A percentile compares a stretch with the other conserved stretches of the same genome.
phyloP scores from a whole-genome alignment of 1,140 invertebrate genomes.

The Bathynomus jamesi region DNA sequence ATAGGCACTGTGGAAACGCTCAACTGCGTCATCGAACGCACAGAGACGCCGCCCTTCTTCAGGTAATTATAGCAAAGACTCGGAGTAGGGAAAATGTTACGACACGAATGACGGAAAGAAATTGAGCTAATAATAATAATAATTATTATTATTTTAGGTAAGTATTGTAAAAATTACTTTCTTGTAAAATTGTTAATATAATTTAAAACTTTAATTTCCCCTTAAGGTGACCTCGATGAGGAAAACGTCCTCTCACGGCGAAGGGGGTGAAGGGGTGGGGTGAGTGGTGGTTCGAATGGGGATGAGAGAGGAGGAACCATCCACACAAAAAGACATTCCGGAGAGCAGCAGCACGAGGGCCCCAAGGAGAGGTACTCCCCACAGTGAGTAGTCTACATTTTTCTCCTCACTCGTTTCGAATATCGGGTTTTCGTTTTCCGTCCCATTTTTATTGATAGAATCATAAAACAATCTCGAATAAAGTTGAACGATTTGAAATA shows the following conservation, averaged over 20 bases:
- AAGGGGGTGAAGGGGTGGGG: constrained; percentile 36
- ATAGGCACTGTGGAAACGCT: constrained; percentile 91
- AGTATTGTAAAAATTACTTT: too few relatives aligned
- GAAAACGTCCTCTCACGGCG: constrained; percentile 69
- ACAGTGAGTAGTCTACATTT: constrained; percentile 17
- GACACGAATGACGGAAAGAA: too few relatives aligned
- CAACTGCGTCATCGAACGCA: constrained; percentile 88
- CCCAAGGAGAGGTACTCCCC: constrained; percentile 25
- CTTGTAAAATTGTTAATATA: too few relatives aligned
- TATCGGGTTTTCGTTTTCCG: too few relatives aligned
- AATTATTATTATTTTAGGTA: too few relatives aligned
- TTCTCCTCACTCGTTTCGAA: too few relatives aligned
- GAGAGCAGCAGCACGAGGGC: constrained; percentile 50
- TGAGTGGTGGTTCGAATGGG: constrained; percentile 40
- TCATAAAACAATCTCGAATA: too few relatives aligned
- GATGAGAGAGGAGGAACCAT: constrained; percentile 76
- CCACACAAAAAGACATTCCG: constrained; percentile 90
- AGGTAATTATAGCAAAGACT: constrained; percentile 63
- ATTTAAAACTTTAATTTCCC: neutral
- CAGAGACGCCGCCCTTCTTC: constrained; percentile 95
- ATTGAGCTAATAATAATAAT: too few relatives aligned
- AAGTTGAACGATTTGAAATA: too few relatives aligned
- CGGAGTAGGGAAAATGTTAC: too few relatives aligned
- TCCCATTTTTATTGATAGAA: too few relatives aligned
- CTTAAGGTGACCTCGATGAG: constrained; percentile 51